Percentiles rank a stretch among this genome's conserved stretches.
Conservation (phyloP, 2,113 vertebrate genomes). For the Odontesthes bonariensis region DNA sequence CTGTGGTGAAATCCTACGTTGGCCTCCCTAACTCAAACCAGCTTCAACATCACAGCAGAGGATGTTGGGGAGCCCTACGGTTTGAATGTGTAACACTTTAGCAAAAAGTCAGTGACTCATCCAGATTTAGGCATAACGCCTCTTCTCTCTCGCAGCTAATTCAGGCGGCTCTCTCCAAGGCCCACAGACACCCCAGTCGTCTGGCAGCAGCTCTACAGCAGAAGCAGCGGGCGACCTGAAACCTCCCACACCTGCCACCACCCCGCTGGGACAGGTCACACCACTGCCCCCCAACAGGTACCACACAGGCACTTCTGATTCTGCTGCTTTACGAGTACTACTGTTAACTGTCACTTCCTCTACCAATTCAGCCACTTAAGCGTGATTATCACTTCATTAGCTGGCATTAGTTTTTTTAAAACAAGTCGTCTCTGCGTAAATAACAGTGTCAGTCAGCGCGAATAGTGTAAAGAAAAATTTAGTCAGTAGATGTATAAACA, state of each 20-base stretch:
- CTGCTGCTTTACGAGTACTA: background rate
- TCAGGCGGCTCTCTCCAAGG: slow-evolving; percentile 96
- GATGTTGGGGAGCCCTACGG: slow-evolving; percentile 19
- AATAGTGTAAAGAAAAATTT: no score
- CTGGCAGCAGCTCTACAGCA: slow-evolving; percentile 91
- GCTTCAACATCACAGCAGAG: slow-evolving; percentile 35
- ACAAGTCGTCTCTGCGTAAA: background rate
- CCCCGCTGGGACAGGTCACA: slow-evolving; percentile 92
- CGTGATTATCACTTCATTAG: no score
- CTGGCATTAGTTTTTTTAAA: background rate
- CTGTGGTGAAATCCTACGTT: slow-evolving; percentile 40
- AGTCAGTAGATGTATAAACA: background rate
- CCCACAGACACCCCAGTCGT: slow-evolving; percentile 95
- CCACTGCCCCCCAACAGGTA: slow-evolving; percentile 91
- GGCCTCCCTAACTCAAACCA: slow-evolving; percentile 34
- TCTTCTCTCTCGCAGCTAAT: slow-evolving; percentile 83
- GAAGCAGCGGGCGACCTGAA: slow-evolving; percentile 92
- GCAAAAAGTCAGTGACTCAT: background rate
- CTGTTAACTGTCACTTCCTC: background rate
- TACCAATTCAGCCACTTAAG: background rate
- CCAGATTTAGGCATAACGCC: slow-evolving; percentile 22
- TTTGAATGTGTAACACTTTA: slow-evolving; percentile 26
- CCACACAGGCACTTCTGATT: background rate
- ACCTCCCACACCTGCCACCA: slow-evolving; percentile 93
- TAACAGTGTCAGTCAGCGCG: background rate